A percentile compares a stretch with the other conserved stretches of the same genome.
phyloP scores from a whole-genome alignment of 1,140 invertebrate species.

The Nasonia giraulti region DNA sequence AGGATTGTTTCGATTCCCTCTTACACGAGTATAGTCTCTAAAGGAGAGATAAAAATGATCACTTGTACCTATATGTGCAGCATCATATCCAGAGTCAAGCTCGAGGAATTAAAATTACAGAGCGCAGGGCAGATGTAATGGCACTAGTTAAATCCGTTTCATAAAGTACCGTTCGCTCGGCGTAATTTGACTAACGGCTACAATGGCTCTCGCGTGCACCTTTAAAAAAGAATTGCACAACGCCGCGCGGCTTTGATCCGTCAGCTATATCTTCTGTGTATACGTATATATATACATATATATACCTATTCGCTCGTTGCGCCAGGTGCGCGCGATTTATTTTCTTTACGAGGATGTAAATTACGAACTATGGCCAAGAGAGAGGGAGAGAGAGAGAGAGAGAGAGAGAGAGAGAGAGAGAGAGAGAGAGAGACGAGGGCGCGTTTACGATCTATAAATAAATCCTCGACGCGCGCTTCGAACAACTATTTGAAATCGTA shows the following conservation, averaged over 20 bases:
- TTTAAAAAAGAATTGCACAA: not conserved
- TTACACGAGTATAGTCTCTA: too few species aligned
- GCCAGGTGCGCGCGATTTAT: not conserved
- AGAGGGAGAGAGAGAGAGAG: not conserved
- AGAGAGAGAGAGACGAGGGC: not conserved
- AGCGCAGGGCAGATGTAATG: not conserved
- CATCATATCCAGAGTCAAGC: too few species aligned
- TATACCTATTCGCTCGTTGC: not conserved
- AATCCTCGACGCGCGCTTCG: not conserved
- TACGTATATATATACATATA: not conserved
- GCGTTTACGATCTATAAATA: slow-evolving; percentile 1
- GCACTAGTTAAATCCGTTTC: not conserved
- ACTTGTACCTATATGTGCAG: too few species aligned
- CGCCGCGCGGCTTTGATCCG: not conserved
- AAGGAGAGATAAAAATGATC: too few species aligned
- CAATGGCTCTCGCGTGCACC: not conserved
- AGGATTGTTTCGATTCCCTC: too few species aligned
- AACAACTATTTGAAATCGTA: not conserved
- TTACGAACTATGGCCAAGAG: not conserved
- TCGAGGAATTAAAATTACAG: not conserved
- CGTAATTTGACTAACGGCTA: not conserved
- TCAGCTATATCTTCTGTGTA: too few species aligned
- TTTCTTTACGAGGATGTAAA: slow-evolving; percentile 4
- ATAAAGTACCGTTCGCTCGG: not conserved
- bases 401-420: too few species aligned